phyloP scores from a whole-genome alignment of 2,797 vertebrate species.

The Alcedo quadribrachys region DNA sequence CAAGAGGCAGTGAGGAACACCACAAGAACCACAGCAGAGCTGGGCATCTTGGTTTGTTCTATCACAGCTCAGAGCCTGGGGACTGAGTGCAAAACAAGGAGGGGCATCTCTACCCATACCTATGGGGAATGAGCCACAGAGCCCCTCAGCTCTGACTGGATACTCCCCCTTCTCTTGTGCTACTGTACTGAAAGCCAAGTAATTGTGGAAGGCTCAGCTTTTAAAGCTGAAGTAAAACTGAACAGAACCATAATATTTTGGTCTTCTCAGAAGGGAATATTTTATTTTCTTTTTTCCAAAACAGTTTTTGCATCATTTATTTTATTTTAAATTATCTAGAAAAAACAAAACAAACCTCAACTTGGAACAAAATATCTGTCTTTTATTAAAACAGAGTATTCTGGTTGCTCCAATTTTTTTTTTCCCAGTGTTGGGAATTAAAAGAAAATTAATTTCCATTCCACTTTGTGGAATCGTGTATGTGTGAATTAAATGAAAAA shows the following conservation, averaged over 20 bases:
- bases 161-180: not conserved
- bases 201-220: not conserved
- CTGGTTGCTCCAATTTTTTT: not conserved
- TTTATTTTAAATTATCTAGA: not conserved
- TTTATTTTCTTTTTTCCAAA: not conserved
- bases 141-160: not conserved
- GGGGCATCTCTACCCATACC: not conserved
- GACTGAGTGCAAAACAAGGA: not conserved
- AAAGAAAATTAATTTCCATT: not conserved
- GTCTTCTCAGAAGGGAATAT: not conserved
- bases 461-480: not conserved
- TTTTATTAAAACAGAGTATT: not conserved
- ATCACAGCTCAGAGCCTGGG: rapidly evolving
- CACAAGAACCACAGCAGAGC: rapidly evolving
- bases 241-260: not conserved
- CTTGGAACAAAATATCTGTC: not conserved
- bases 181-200: not conserved
- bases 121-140: not conserved
- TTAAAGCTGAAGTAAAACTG: not conserved
- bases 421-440: not conserved
- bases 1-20: not conserved
- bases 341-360: not conserved
- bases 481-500: not conserved
- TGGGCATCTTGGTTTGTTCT: not conserved
- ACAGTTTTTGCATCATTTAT: not conserved